Evolutionary conservation across 2,797 vertebrate species (phyloP), one percentile per base, ranked within the genome.

Genomic region (Mareca strepera): DNA sequence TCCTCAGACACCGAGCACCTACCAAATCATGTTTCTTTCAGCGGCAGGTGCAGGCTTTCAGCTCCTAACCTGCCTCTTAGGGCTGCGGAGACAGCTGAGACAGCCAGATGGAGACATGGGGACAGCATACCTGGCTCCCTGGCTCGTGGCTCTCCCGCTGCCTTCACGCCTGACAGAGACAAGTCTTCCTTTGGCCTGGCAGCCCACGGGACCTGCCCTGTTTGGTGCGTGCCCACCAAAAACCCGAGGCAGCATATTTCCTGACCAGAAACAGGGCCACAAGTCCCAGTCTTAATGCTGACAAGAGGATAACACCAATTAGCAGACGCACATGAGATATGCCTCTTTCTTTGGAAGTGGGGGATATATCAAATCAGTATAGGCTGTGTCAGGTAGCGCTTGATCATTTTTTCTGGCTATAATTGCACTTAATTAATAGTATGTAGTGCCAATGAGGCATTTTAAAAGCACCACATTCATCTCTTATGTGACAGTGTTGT

Each of bases 11-110:
- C 43, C 0, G 0, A 82, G 52, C 59, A 92, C 80, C 94, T 93
- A 90, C 56, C 29, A 91, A 92, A 92, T 82, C 82, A 53, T 90
- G 81, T 84, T 94, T 63, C 76, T 81, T 85, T 91, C 92, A 92
- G 89, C 53, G 87, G 78, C 84, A 92, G 69, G 73, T 94, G 85
- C 74, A 88, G 67, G 23, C 39, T 91, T 92, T 93, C 91, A 20
- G 44, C 18, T 86, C 66, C 62, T 79, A 62, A 90, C 21, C 56
- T 69, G 43, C 33, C 59, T 90, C 12, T 10, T 66, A 56, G 0
- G 2, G 79, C 66, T 88, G 82, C 33, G 2, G 63, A 93, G 93
- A 93, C 92, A 94, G 79, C 76, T 76, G 84, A 92, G 91, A 87
- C 78, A 95, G 90, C 84, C 92, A 75, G 53, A 55, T 52, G 6